Evolutionary conservation across 2,888 invertebrate genomes (phyloP).

Genomic region (Nezara viridula): DNA sequence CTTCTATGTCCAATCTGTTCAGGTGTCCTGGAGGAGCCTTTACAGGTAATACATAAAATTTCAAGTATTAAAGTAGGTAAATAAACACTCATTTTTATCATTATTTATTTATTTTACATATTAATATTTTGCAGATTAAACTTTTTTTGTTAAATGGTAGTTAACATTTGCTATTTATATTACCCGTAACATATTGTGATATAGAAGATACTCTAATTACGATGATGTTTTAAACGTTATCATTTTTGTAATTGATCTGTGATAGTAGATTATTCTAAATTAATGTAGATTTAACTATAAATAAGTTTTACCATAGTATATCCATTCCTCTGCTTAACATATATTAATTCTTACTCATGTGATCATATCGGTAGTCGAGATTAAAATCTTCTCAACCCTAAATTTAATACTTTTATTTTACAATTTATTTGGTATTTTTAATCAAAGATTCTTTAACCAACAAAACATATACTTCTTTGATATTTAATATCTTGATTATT

Average conservation of each 20-base stretch:
- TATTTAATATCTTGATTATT: neutral
- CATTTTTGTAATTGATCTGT: neutral
- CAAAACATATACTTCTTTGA: neutral
- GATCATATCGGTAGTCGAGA: neutral
- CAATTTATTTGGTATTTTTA: neutral
- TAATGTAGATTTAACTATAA: neutral
- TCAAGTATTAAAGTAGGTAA: neutral
- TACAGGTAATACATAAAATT: conserved; percentile 78
- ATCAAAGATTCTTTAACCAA: neutral
- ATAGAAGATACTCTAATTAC: neutral
- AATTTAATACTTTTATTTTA: neutral
- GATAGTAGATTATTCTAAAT: neutral
- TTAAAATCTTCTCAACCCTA: neutral
- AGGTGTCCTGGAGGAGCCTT: conserved; percentile 93
- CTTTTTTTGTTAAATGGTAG: neutral
- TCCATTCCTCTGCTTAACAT: neutral
- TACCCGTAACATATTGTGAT: neutral
- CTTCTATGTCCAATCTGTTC: conserved; percentile 96
- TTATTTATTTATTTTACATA: neutral
- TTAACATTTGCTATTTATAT: neutral
- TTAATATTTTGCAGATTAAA: neutral
- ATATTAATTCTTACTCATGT: neutral
- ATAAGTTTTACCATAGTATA: neutral
- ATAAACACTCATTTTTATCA: neutral
- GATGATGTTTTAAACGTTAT: neutral